Evolutionary conservation across 2,113 vertebrate genomes (phyloP), one percentile per base, ranked within the genome.

Genomic region (Cichladusa arquata): DNA sequence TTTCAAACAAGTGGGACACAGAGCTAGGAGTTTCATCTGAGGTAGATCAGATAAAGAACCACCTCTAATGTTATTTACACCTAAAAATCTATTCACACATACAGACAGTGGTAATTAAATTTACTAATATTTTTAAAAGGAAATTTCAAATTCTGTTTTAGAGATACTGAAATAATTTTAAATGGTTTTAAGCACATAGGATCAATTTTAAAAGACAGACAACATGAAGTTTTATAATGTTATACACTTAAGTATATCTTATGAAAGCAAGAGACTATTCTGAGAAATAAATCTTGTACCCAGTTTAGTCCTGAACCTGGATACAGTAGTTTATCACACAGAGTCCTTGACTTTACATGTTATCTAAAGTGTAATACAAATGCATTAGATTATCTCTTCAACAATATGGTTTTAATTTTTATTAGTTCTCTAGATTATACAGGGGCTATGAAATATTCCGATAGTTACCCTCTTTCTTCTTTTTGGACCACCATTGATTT

Each of bases 391-490:
- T 76, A 65, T 67, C 24, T 90, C 20, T 54, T 78, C 28, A 73
- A 25, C n/a, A 79, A 33, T 14, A 57, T 15, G 3, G 56, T 86
- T 94, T 95, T 64, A 82, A 86, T 89, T 88, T 72, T 94, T 38
- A 51, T 47, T 77, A 72, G 50, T 36, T 33, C 56, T 86, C 62
- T 81, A 88, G 40, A 56, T 66, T 58, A 53, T 61, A 78, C 14
- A 90, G 40, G 24, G 33, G 20, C 48, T 93, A 78, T 56, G 65
- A 90, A 91, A 38, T 67, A 62, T 91, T 94, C 26, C 4, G 5
- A 69, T 90, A 97, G 61, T 97, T 98, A 99, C 99, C 99, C 99
- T 98, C 97, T 98, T 99, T 97, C 98, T 99, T 96, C 99, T 98
- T 81, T 98, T 99, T 45, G 98, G 98, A 96, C 98, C 98, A 81